Percentiles rank a stretch among this genome's conserved stretches.
phyloP scores from a whole-genome alignment of 2,797 vertebrate species.

The Pseudotriccus pelzelni region DNA sequence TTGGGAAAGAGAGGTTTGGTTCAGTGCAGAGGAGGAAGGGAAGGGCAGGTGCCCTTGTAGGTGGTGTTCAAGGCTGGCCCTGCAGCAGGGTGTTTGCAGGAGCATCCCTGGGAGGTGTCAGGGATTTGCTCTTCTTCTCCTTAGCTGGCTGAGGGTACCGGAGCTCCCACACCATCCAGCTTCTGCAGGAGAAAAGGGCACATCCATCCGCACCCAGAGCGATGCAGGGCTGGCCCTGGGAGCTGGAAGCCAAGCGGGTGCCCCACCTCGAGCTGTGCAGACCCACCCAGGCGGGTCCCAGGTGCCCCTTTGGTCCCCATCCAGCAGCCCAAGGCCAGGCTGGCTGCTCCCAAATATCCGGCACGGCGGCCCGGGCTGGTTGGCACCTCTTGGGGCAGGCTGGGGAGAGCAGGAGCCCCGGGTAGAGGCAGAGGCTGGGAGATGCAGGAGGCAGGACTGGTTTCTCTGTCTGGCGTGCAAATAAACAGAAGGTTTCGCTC shows the following conservation, averaged over 20 bases:
- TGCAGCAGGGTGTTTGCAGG: not conserved
- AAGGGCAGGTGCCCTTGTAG: not conserved
- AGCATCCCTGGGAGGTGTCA: not conserved
- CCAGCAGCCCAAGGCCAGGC: conserved; percentile 52
- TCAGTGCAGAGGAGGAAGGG: not conserved
- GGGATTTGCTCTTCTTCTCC: not conserved
- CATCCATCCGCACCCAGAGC: not conserved
- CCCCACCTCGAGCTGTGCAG: not conserved
- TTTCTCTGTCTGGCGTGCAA: conserved; percentile 69
- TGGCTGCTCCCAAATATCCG: conserved; percentile 1
- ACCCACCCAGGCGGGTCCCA: not conserved
- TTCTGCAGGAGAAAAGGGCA: not conserved
- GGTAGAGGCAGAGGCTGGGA: not conserved
- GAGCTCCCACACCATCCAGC: not conserved
- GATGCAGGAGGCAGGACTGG: conserved; percentile 59
- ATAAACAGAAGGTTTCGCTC: conserved; percentile 4
- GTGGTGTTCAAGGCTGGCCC: not conserved
- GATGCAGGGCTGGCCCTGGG: not conserved
- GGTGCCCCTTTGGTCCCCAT: not conserved
- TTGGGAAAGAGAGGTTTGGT: not conserved
- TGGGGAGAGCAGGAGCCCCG: not conserved
- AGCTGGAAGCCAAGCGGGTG: not conserved
- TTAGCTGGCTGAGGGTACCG: not conserved
- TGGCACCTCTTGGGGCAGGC: conserved; percentile 36
- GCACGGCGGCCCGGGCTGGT: not conserved